phyloP scores from a whole-genome alignment of 2,797 vertebrate genomes.

The Ficedula albicollis region DNA sequence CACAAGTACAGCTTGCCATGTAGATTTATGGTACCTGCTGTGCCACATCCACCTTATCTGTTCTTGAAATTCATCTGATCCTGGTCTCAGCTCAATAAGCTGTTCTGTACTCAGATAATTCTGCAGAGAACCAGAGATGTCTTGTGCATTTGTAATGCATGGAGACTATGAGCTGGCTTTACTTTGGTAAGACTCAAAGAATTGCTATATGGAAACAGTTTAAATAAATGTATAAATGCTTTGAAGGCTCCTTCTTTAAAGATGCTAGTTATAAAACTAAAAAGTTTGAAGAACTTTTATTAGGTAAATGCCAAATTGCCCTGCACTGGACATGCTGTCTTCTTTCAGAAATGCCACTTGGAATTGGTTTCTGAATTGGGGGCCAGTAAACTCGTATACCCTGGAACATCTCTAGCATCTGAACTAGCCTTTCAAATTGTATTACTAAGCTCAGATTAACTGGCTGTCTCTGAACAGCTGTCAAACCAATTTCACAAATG shows the following conservation, averaged over 20 bases:
- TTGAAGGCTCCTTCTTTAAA: not conserved
- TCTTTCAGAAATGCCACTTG: not conserved
- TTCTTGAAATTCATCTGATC: not conserved
- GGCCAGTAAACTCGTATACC: not conserved
- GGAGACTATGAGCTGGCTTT: not conserved
- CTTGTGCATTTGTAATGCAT: not conserved
- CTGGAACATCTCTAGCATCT: not conserved
- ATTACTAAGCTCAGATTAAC: not conserved
- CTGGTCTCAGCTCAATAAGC: not conserved
- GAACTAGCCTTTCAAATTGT: not conserved
- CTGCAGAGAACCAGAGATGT: not conserved
- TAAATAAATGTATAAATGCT: not conserved
- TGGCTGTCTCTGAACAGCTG: not conserved
- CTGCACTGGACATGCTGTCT: not conserved
- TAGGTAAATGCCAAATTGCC: not conserved
- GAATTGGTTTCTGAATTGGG: not conserved
- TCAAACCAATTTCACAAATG: not conserved
- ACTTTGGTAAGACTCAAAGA: not conserved
- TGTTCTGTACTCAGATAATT: not conserved
- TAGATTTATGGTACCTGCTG: not conserved
- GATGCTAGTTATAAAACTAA: not conserved
- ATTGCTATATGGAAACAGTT: not conserved
- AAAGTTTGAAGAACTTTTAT: not conserved
- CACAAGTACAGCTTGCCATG: accelerated
- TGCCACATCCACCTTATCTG: not conserved